Evolutionary conservation across 2,797 vertebrate species (phyloP), one percentile per base, ranked within the genome.

Genomic region (Sciurus carolinensis): DNA sequence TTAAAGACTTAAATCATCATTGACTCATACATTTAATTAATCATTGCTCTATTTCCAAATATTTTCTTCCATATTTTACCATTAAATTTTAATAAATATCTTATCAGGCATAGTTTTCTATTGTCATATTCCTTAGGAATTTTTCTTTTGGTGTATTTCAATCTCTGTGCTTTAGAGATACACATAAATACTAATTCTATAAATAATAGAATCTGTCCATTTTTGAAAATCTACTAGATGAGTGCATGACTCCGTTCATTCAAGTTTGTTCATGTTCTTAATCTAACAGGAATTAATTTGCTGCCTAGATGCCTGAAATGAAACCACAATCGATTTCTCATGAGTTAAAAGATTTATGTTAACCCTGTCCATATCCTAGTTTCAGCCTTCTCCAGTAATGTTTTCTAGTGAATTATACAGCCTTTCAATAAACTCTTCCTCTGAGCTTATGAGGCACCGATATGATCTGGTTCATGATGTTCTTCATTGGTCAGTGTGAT

Each of bases 211-310:
- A 79, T 86, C n/a, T 67, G 30, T 77, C 20, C 47, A 67, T 81
- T 91, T 95, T 62, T 94, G 42, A 72, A 67, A 76, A 64, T 88
- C 17, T 72, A 12, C n/a, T 36, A 47, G 28, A 50, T 17, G 28
- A 92, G 6, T 77, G 17, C 9, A 64, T 44, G 30, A 0, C 28
- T 88, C 26, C 10, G 26, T 50, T 73, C n/a, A 50, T 36, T 92
- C 33, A 90, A 47, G 33, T 76, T 77, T n/a, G 66, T 76, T 91
- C 50, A 85, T 66, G 13, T 83, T 67, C 42, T 92, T 80, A 59
- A 72, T 86, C 39, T 87, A 85, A 77, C 47, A 90, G 52, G 80
- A 66, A 86, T 93, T 95, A 88, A 54, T 87, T 92, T 94, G 17
- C 52, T 75, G 17, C 52, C 59, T 85, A 50, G 39, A 76, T 36